Evolutionary conservation across 2,888 invertebrate species (phyloP).

Genomic region (Chrysolina oricalcia): DNA sequence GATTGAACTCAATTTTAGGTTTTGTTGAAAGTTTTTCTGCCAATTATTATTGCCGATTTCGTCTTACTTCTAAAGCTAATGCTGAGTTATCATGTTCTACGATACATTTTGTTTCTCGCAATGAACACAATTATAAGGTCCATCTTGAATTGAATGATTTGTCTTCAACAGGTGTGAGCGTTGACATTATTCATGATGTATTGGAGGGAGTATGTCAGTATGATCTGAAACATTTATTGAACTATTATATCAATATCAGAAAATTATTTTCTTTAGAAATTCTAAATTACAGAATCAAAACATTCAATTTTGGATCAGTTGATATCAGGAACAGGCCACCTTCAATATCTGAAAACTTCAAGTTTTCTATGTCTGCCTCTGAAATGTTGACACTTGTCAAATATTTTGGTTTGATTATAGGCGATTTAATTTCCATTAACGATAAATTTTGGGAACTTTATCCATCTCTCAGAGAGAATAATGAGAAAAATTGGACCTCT

Average conservation of each 20-base stretch:
- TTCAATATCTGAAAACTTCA: slow-evolving; percentile 39
- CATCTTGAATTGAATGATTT: neutral
- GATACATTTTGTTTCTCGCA: too few species aligned
- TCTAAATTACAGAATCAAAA: slow-evolving; percentile 54
- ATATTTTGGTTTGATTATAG: slow-evolving; percentile 4
- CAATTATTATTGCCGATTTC: slow-evolving; percentile 50
- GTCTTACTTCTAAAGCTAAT: slow-evolving; percentile 40
- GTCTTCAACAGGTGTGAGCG: slow-evolving; percentile 45
- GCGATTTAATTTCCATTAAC: neutral
- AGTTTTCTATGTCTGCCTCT: slow-evolving; percentile 1
- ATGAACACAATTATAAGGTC: too few species aligned
- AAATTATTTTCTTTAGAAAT: slow-evolving; percentile 53
- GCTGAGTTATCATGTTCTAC: slow-evolving; percentile 23
- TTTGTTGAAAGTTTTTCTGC: slow-evolving; percentile 49
- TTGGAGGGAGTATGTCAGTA: slow-evolving; percentile 53
- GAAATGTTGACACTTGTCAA: slow-evolving; percentile 1
- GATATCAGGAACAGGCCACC: slow-evolving; percentile 53
- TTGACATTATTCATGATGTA: slow-evolving; percentile 53
- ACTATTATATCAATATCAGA: slow-evolving; percentile 45
- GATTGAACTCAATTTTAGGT: slow-evolving; percentile 49
- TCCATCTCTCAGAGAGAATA: slow-evolving; percentile 1
- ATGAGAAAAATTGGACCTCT: slow-evolving; percentile 44
- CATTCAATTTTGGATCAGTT: slow-evolving; percentile 53
- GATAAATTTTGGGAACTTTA: neutral
- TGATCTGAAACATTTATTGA: slow-evolving; percentile 49